Evolutionary conservation across 2,113 vertebrate species (phyloP).

Genomic region (Ciconia stormi): DNA sequence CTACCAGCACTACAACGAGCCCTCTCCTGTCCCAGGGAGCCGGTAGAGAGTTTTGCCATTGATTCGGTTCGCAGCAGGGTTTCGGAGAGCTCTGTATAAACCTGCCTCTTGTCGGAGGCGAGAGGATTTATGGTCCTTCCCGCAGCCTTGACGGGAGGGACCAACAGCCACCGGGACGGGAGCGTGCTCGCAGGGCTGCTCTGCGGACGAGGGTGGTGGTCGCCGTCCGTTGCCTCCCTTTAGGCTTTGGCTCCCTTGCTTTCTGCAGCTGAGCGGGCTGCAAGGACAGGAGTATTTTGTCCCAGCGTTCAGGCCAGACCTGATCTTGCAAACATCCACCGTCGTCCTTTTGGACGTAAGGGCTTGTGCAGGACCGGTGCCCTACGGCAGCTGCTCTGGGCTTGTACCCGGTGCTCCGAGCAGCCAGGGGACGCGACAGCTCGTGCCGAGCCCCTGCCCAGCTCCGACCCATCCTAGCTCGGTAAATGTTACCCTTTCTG

Average conservation of each 20-base stretch:
- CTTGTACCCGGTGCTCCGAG: not conserved
- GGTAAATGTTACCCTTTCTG: rapidly evolving
- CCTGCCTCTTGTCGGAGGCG: rapidly evolving
- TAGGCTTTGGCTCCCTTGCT: not conserved
- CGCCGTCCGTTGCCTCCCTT: not conserved
- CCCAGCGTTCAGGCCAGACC: not conserved
- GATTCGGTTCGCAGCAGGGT: rapidly evolving
- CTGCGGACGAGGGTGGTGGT: not conserved
- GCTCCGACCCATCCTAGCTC: not conserved
- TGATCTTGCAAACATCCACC: not conserved
- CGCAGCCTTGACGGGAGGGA: rapidly evolving
- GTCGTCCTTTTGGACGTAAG: not conserved
- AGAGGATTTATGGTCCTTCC: not conserved
- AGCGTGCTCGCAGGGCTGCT: rapidly evolving
- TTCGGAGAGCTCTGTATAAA: not conserved
- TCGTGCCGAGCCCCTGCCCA: not conserved
- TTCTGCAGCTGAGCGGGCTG: rapidly evolving
- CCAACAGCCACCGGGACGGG: rapidly evolving
- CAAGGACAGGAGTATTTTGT: not conserved
- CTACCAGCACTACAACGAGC: not conserved
- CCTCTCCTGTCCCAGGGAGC: rapidly evolving
- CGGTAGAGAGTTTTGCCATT: not conserved
- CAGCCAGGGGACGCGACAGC: not conserved
- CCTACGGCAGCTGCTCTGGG: too few relatives aligned
- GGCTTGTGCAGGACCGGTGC: not conserved